Evolutionary conservation across 2,113 vertebrate genomes (phyloP).

Genomic region (Danionella cerebrum): DNA sequence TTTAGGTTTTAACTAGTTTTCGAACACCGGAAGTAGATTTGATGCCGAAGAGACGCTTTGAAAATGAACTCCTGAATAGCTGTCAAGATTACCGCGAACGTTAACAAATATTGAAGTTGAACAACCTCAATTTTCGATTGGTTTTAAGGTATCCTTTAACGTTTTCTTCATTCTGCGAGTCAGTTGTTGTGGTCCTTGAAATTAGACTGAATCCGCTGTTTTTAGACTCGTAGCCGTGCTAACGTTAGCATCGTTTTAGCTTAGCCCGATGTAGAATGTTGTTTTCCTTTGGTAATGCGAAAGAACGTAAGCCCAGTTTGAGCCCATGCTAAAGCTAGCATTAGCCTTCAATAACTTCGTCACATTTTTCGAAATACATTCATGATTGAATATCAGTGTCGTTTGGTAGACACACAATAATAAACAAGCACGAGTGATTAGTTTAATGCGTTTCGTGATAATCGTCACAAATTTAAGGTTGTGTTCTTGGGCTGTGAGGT

Average conservation of each 20-base stretch:
- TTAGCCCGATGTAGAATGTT: not conserved
- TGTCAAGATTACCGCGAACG: slow-evolving; percentile 10
- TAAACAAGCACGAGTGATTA: not conserved
- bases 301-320: not conserved
- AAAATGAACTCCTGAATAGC: slow-evolving; percentile 25
- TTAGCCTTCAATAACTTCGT: not conserved
- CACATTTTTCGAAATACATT: not conserved
- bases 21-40: slow-evolving; percentile 27
- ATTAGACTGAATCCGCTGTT: not conserved
- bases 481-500: not conserved
- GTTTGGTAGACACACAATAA: not conserved
- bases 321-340: not conserved
- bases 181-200: not conserved
- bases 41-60: slow-evolving; percentile 3
- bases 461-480: not conserved
- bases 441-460: not conserved
- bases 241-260: slow-evolving; percentile 1
- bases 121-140: not conserved
- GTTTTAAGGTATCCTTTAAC: not conserved
- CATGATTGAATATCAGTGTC: not conserved
- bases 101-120: not conserved
- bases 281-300: not conserved
- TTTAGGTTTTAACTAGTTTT: slow-evolving; percentile 3
- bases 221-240: not conserved
- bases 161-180: not conserved